Evolutionary conservation across 2,113 vertebrate genomes (phyloP).

Genomic region (Apodemus speciosus): DNA sequence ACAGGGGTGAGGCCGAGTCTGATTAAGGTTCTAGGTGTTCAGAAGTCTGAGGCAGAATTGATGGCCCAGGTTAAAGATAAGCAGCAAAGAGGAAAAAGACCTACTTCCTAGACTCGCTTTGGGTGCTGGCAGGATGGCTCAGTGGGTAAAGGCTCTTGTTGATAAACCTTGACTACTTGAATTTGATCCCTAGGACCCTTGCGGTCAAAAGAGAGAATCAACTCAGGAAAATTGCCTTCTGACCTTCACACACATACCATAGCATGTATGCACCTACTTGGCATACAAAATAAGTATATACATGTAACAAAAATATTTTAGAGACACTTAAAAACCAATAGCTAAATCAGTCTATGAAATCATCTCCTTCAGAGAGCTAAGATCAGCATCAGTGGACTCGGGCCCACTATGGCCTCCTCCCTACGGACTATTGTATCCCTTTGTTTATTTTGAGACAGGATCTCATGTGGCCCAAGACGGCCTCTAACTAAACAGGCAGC

Average conservation of each 20-base stretch:
- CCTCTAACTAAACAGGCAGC: background rate
- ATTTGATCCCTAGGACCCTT: background rate
- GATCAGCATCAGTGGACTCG: background rate
- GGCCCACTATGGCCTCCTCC: background rate
- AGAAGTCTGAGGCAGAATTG: conserved; percentile 13
- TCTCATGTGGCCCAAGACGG: too few relatives aligned
- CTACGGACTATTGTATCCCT: background rate
- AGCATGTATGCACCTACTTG: too few relatives aligned
- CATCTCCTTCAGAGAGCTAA: background rate
- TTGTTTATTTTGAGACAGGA: background rate
- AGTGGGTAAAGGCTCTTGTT: background rate
- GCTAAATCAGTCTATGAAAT: background rate
- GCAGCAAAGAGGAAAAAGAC: background rate
- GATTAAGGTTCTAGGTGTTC: background rate
- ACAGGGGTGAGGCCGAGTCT: background rate
- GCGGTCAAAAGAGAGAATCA: background rate
- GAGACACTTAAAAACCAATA: conserved; percentile 3
- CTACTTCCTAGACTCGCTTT: background rate
- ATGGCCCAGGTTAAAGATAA: background rate
- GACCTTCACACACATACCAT: too few relatives aligned
- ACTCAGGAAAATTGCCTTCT: background rate
- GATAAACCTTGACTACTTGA: too few relatives aligned
- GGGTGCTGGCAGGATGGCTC: background rate
- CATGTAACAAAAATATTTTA: background rate
- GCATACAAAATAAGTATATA: background rate